Evolutionary conservation across 2,797 vertebrate species (phyloP).

Genomic region (Bothrops alternatus): DNA sequence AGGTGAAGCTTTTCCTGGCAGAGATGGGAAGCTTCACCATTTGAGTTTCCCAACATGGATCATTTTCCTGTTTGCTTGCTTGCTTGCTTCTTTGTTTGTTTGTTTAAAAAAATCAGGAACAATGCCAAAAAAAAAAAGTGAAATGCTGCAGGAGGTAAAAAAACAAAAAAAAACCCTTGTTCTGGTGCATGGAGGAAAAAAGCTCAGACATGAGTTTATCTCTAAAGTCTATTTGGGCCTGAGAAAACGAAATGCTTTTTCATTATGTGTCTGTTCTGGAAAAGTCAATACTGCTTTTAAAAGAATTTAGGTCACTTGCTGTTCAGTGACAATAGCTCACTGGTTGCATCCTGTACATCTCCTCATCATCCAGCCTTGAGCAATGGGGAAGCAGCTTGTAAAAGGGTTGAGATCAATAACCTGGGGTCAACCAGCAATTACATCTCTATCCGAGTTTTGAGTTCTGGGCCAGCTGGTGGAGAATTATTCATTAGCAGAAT

Average conservation of each 20-base stretch:
- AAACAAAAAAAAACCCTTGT: not conserved
- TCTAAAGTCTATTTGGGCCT: not conserved
- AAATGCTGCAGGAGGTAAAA: not conserved
- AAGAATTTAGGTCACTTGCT: conserved; percentile 20
- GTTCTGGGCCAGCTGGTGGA: not conserved
- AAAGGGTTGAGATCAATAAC: conserved; percentile 12
- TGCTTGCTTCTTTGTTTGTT: not conserved
- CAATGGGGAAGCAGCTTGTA: not conserved
- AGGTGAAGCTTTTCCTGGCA: not conserved
- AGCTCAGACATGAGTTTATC: not conserved
- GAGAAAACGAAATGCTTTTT: not conserved
- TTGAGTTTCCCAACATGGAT: not conserved
- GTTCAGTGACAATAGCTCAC: not conserved
- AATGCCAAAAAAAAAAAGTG: not conserved
- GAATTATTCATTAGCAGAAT: not conserved
- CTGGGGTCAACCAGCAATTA: conserved; percentile 14
- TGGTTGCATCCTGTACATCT: not conserved
- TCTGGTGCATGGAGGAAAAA: not conserved
- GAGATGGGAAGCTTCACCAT: not conserved
- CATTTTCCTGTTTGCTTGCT: not conserved
- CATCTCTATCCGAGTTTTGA: not conserved
- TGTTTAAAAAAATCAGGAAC: not conserved
- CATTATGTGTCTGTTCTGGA: not conserved
- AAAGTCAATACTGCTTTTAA: not conserved
- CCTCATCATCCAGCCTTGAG: not conserved